A percentile compares a stretch with the other conserved stretches of the same genome.
Conservation (phyloP, 2,113 vertebrate species). For the Ceyx margarethae region DNA sequence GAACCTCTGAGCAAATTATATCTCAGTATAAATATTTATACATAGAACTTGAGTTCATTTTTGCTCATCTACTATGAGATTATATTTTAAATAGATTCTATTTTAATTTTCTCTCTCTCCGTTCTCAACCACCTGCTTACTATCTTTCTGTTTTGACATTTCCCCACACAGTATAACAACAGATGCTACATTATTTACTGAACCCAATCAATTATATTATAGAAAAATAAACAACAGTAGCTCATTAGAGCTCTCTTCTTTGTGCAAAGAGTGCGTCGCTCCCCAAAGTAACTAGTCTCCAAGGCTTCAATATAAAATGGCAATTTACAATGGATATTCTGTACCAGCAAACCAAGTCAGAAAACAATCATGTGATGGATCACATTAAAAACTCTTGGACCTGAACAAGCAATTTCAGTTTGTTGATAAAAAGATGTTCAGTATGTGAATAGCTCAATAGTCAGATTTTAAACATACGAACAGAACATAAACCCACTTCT, state of each 20-base stretch:
- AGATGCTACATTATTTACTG: constrained; percentile 94
- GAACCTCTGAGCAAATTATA: constrained; percentile 49
- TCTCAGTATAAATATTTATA: constrained; percentile 69
- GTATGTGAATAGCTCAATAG: constrained; percentile 60
- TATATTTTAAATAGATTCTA: constrained; percentile 67
- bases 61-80: constrained; percentile 54
- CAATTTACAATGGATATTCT: constrained; percentile 67
- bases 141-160: constrained; percentile 89
- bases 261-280: constrained; percentile 72
- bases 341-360: constrained; percentile 47
- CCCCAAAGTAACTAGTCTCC: constrained; percentile 64
- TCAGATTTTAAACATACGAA: constrained; percentile 70
- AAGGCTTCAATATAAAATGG: constrained; percentile 54
- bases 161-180: constrained; percentile 89
- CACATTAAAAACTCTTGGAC: constrained; percentile 56
- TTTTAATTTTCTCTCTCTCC: constrained; percentile 64
- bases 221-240: constrained; percentile 98
- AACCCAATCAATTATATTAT: constrained; percentile 94
- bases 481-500: constrained; percentile 65
- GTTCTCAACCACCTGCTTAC: constrained; percentile 73
- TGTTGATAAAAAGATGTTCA: constrained; percentile 66
- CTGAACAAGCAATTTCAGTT: constrained; percentile 62
- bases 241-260: constrained; percentile 89
- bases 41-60: constrained; percentile 64
- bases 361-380: constrained; percentile 67